A percentile compares a stretch with the other conserved stretches of the same genome.
phyloP scores from a whole-genome alignment of 2,888 invertebrate species.

The Lathronympha strigana region DNA sequence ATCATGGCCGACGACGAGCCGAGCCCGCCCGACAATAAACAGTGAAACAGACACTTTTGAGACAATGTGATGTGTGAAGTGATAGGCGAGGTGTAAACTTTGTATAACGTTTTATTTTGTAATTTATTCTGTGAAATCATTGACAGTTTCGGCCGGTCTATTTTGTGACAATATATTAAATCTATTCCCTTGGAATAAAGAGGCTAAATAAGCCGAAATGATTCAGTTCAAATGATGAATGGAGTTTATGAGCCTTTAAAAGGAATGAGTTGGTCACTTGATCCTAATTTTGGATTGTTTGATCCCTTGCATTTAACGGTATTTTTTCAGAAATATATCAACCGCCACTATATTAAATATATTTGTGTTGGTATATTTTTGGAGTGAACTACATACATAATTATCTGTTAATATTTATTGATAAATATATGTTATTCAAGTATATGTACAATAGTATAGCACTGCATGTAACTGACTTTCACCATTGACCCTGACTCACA shows the following conservation, averaged over 20 bases:
- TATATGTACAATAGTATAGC: slow-evolving; percentile 16
- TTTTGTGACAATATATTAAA: slow-evolving; percentile 48
- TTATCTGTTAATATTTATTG: slow-evolving; percentile 32
- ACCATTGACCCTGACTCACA: slow-evolving; percentile 22
- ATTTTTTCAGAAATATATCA: slow-evolving; percentile 25
- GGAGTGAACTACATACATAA: slow-evolving; percentile 25
- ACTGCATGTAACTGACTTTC: slow-evolving; percentile 25
- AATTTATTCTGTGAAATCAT: slow-evolving; percentile 38
- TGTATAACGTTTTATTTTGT: slow-evolving; percentile 50
- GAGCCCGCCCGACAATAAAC: slow-evolving; percentile 51
- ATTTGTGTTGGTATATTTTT: slow-evolving; percentile 33
- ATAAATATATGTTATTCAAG: slow-evolving; percentile 30
- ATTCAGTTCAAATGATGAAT: slow-evolving; percentile 20
- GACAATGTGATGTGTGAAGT: slow-evolving; percentile 63
- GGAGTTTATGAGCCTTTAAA: slow-evolving; percentile 2
- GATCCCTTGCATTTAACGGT: slow-evolving; percentile 34
- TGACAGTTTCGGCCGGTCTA: slow-evolving; percentile 45
- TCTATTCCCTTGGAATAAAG: slow-evolving; percentile 46
- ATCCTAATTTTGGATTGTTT: slow-evolving; percentile 18
- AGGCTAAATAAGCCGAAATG: slow-evolving; percentile 43
- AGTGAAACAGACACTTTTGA: slow-evolving; percentile 60
- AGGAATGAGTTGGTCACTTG: slow-evolving; percentile 12
- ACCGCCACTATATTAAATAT: slow-evolving; percentile 16
- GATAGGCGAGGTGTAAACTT: slow-evolving; percentile 50
- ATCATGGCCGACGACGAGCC: slow-evolving; percentile 77